Conservation (phyloP, 2,113 vertebrate genomes). For the Kobus ellipsiprymnus region DNA sequence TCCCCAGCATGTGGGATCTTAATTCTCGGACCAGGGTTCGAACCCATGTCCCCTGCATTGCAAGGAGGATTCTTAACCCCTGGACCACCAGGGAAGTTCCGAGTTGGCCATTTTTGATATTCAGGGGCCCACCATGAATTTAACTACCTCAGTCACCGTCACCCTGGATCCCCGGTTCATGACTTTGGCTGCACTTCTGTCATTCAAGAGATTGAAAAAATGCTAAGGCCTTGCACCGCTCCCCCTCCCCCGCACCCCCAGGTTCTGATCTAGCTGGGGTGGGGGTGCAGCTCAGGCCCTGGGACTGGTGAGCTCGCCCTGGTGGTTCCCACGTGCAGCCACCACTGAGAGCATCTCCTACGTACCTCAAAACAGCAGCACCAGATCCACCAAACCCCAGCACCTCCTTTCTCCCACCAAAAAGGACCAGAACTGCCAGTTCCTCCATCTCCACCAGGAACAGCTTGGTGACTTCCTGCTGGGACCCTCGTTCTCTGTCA, state of each 20-base stretch:
- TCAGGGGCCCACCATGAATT: neutral
- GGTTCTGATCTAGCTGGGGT: neutral
- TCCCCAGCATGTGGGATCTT: neutral
- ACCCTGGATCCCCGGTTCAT: neutral
- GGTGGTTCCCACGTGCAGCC: neutral
- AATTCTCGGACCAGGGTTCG: neutral
- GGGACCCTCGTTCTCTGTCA: neutral
- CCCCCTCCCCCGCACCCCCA: accelerated
- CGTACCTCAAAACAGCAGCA: neutral
- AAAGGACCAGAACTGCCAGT: neutral
- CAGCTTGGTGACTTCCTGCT: neutral
- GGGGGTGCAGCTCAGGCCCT: neutral
- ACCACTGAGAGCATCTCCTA: neutral
- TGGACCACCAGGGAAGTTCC: neutral
- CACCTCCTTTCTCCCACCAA: neutral
- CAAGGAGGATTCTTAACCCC: neutral
- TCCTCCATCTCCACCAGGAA: neutral
- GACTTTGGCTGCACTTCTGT: neutral
- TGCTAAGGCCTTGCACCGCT: too few species aligned
- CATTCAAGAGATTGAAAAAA: neutral
- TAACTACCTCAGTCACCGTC: neutral
- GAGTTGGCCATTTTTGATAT: neutral
- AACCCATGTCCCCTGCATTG: neutral
- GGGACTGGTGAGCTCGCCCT: neutral
- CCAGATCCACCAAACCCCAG: neutral